Percentiles rank a stretch among this genome's conserved stretches.
phyloP scores from a whole-genome alignment of 1,140 invertebrate species.

The Trachelipus rathkii region DNA sequence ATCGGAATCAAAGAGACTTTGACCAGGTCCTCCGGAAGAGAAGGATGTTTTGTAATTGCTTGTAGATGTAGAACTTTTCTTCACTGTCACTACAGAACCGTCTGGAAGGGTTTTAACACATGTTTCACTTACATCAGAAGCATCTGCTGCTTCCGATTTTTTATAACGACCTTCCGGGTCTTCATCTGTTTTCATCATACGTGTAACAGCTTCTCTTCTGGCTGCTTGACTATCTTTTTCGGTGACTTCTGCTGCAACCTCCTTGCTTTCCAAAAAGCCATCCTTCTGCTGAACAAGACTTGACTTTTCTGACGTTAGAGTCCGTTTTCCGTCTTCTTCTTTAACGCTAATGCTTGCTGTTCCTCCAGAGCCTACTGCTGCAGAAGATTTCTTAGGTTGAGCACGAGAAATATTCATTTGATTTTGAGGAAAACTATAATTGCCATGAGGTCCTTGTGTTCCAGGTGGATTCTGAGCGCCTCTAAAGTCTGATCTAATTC shows the following conservation, averaged over 20 bases:
- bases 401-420: slow-evolving; percentile 8
- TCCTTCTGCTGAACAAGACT: slow-evolving; percentile 40
- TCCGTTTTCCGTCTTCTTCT: slow-evolving; percentile 39
- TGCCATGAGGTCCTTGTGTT: background rate
- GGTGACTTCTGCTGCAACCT: slow-evolving; percentile 38
- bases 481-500: slow-evolving; percentile 26
- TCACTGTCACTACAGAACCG: slow-evolving; percentile 41
- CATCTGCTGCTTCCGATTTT: slow-evolving; percentile 40
- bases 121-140: slow-evolving; percentile 41
- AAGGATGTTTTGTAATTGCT: slow-evolving; percentile 37
- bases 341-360: slow-evolving; percentile 35
- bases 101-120: slow-evolving; percentile 40
- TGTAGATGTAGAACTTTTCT: slow-evolving; percentile 38
- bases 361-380: slow-evolving; percentile 31
- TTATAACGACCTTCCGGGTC: slow-evolving; percentile 41
- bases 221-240: slow-evolving; percentile 42
- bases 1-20: slow-evolving; percentile 27
- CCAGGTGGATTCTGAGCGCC: background rate
- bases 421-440: background rate
- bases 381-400: slow-evolving; percentile 16
- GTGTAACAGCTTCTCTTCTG: slow-evolving; percentile 35
- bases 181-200: slow-evolving; percentile 33
- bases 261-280: slow-evolving; percentile 35
- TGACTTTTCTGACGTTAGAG: slow-evolving; percentile 39
- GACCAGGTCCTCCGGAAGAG: slow-evolving; percentile 16